Evolutionary conservation across 1,140 invertebrate species (phyloP), one percentile per base, ranked within the genome.

Genomic region (Druon quercuslanigerum): DNA sequence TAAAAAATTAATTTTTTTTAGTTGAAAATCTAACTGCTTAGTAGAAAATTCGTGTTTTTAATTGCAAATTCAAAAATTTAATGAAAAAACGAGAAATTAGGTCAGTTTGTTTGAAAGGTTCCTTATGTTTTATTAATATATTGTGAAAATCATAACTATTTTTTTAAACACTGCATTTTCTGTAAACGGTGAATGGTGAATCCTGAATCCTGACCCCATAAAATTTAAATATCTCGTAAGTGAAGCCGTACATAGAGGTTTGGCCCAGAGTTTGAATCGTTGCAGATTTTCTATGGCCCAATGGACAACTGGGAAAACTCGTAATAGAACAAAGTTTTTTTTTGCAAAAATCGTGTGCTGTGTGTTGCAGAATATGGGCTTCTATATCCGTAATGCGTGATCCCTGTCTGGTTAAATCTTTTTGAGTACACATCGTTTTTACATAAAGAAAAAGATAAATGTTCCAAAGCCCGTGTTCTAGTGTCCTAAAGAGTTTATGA

Each of bases 231-330:
- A 46, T 66, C 25, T 25, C 40, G 13, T 40, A 25, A 66, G 57
- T 20, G 40, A 66, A 33, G 25, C 40, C 16, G 12, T 25, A 25
- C 16, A 25, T 40, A n/a, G 33, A 40, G 40, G n/a, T 66, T 66
- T 33, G 25, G 46, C 25, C 33, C 25, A 7, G 60, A 66, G 57
- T 66, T 20, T 66, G 60, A 66, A 66, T 66, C 40, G 25, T 66
- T 20, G 25, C 60, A 66, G 60, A 66, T 66, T 66, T 66, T 66
- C 60, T 66, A 66, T 66, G 60, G 60, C 9, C 14, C 16, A 66
- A 13, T 66, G 57, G 57, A 66, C 20, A 20, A 25, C 20, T 66
- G 60, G 60, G 13, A 40, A 66, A 46, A n/a, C 16, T 66, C 60
- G 57, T 66, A 12, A 13, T 33, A 14, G 57, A 66, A 66, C 40